A percentile compares a stretch with the other conserved stretches of the same genome.
Conservation (phyloP, 2,797 vertebrate species). For the Paramormyrops hopkinsi region DNA sequence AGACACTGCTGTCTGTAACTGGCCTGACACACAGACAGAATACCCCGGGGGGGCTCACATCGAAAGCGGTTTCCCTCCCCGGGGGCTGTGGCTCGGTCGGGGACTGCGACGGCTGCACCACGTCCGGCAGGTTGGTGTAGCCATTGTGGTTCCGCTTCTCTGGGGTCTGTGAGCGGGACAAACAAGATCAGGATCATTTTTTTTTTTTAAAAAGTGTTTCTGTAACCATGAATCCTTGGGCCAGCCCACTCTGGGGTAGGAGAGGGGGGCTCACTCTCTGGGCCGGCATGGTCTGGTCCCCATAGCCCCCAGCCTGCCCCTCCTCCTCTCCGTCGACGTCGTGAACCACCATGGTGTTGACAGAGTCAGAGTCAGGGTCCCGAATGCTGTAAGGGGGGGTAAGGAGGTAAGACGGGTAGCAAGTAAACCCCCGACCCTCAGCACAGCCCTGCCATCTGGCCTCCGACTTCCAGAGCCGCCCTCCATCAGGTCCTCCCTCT, state of each 20-base stretch:
- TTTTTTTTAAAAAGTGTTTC: background rate
- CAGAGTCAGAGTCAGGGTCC: constrained; percentile 80
- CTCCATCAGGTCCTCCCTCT: background rate
- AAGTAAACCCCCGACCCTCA: background rate
- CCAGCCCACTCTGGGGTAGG: background rate
- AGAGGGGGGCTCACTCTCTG: constrained; percentile 68
- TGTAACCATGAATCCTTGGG: background rate
- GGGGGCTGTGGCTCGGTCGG: constrained; percentile 81
- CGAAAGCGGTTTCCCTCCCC: constrained; percentile 73
- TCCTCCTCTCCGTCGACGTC: constrained; percentile 72
- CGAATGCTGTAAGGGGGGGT: constrained; percentile 48
- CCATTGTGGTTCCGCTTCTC: constrained; percentile 84
- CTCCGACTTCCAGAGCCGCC: background rate
- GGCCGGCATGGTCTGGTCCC: constrained; percentile 84
- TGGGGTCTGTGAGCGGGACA: constrained; percentile 64
- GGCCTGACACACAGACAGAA: background rate
- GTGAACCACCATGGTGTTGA: constrained; percentile 91
- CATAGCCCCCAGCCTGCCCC: constrained; percentile 72
- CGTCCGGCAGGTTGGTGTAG: constrained; percentile 87
- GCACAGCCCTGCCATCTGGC: background rate
- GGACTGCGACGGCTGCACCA: constrained; percentile 87
- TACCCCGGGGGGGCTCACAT: constrained; percentile 59
- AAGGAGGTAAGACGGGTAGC: background rate
- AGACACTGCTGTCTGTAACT: too few species aligned
- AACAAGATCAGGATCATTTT: background rate